Evolutionary conservation across 2,113 vertebrate species (phyloP), one percentile per base, ranked within the genome.

Genomic region (Scartelaos histophorus): DNA sequence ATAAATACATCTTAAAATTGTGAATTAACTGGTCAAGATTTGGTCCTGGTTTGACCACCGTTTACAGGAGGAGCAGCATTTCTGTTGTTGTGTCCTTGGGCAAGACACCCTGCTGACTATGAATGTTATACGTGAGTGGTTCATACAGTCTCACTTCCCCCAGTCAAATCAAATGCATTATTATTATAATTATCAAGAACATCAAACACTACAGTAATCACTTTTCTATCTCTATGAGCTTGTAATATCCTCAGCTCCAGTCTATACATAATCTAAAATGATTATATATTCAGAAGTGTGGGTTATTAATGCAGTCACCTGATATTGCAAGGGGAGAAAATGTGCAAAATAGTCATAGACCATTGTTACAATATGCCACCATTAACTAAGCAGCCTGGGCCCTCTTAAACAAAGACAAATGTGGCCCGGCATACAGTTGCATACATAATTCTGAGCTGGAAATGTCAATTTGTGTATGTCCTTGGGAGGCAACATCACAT

Each of bases 401-500:
- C 17, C 17, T 9, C 49, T 60, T 62, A 75, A 38, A 61, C 70
- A 81, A 57, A 73, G 67, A 76, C 69, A 72, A 10, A 35, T 53
- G 24, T 61, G 43, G 13, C 24, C 46, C 24, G n/a, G 22, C 43
- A 56, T 84, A 85, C 85, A 85, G 11, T 88, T 85, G 90, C 67
- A 57, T 22, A 65, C 13, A 13, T 64, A 64, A 64, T 64, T 13
- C 34, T 43, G 16, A 64, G 61, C 35, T 21, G 61, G 34, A 64
- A 64, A 5, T 21, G 61, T 43, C 34, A 43, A 38, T 64, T 64
- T 64, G 34, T 43, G 34, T 64, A 64, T 21, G 61, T 64, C 61
- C 61, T 64, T 64, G 61, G 34, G 61, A 64, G 19, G 34, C 34
- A 64, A n/a, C 61, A 64, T 38, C n/a, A 61, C 58, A 61, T 17